Base-by-base conservation (phyloP, 2,113 vertebrate species). In the Chloropsis hardwickii region DNA sequence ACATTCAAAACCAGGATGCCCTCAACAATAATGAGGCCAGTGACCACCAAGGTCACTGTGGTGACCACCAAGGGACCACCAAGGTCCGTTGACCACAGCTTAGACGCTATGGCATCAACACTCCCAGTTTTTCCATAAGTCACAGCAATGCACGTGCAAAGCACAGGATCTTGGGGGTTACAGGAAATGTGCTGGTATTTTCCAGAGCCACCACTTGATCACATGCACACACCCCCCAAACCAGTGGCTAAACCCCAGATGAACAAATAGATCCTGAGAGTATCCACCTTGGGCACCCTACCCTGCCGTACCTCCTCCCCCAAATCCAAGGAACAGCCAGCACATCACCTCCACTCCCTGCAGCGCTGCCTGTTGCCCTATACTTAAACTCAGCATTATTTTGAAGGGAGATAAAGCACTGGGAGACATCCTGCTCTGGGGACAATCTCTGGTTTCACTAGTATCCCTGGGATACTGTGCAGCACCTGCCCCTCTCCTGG, bases 401-500 rank as follows among this genome's bases (percentile, higher is more conserved):
- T 61, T 66, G 54, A 60, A 66, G 33, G 25, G n/a, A 53, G 10
- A 48, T n/a, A 53, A 77, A 58, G 56, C 25, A 17, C 48, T 5
- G 33, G 31, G 45, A 82, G 24, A 58, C 24, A 28, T 53, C 39
- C 51, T 64, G 12, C 66, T 35, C 45, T 12, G 3, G 20, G 35
- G 40, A 51, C 35, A 48, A 15, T 29, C 53, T 62, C 79, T 12
- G 20, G 40, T 56, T 89, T 67, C 45, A 42, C 39, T 6, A 39
- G 29, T 15, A 69, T 5, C 24, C 11, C 70, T 48, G n/a, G 3
- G 3, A 57, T 7, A 33, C 37, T 22, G 45, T 0, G 0, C 44
- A 60, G 48, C 35, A 73, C 7, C 35, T 51, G 19, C 14, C 42
- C 16, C 35, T 85, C 31, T 58, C 58, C 27, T 35, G 29, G 18